These are phyloP conservation scores for Synanthedon tipuliformis DNA, from an alignment of 2,888 invertebrate genomes.

Conservation along the genomic window DNA sequence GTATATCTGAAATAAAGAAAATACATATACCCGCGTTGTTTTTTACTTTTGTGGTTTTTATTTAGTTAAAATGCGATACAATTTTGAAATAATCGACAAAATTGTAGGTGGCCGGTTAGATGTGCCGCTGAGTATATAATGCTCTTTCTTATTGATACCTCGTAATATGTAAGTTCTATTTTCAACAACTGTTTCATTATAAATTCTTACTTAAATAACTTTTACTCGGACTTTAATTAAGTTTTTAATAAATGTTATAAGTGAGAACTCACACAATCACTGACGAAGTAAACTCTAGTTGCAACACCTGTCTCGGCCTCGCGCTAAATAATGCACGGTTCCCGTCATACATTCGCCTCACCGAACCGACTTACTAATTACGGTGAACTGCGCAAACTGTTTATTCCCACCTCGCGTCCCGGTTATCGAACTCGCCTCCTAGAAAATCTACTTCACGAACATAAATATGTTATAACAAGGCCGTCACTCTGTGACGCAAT, in stretches of 20 bases:
- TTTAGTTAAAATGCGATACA: too few species aligned
- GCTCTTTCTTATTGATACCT: slow-evolving; percentile 6
- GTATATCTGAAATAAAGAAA: too few species aligned
- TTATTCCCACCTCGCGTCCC: slow-evolving; percentile 44
- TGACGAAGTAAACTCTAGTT: slow-evolving; percentile 30
- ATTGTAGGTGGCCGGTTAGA: too few species aligned
- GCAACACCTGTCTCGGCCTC: slow-evolving; percentile 24
- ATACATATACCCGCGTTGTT: too few species aligned
- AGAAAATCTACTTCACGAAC: slow-evolving; percentile 6
- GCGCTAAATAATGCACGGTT: slow-evolving; percentile 44
- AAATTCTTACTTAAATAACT: too few species aligned
- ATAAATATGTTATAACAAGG: slow-evolving; percentile 41
- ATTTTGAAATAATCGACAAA: too few species aligned
- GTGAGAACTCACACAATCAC: slow-evolving; percentile 54
- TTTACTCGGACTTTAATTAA: slow-evolving; percentile 3
- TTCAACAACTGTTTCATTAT: slow-evolving; percentile 9
- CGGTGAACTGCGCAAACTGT: slow-evolving; percentile 30
- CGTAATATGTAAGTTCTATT: slow-evolving; percentile 8
- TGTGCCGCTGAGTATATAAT: too few species aligned
- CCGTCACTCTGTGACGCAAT: slow-evolving; percentile 46
- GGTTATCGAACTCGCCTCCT: slow-evolving; percentile 48
- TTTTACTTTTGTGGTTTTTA: too few species aligned
- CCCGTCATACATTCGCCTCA: slow-evolving; percentile 22
- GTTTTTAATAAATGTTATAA: slow-evolving; percentile 8
- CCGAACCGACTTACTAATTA: slow-evolving; percentile 45